Conservation (phyloP, 2,113 vertebrate species). For the Alligator sinensis region DNA sequence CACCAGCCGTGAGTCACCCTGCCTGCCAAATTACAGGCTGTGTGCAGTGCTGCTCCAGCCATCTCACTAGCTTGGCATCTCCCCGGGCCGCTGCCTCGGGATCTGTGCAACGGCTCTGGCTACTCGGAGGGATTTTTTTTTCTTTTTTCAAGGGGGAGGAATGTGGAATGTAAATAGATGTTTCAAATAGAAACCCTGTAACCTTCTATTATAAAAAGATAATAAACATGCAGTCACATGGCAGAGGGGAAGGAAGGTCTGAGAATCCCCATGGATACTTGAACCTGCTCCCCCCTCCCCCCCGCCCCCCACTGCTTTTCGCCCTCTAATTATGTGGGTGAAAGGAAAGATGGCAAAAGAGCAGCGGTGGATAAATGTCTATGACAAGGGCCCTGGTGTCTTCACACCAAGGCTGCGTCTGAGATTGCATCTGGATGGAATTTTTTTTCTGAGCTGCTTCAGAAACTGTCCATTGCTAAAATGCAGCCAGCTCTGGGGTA, state of each 20-base stretch:
- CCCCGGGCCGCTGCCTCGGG: neutral
- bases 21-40: neutral
- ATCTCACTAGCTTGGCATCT: neutral
- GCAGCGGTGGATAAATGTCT: neutral
- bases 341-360: neutral
- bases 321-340: neutral
- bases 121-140: neutral
- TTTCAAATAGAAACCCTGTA: neutral
- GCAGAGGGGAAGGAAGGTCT: neutral
- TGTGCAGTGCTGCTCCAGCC: neutral
- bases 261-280: neutral
- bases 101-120: neutral
- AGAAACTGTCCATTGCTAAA: neutral
- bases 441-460: neutral
- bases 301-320: neutral
- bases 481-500: neutral
- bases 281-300: neutral
- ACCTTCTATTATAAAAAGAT: neutral
- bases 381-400: neutral
- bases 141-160: neutral
- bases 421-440: neutral
- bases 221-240: neutral
- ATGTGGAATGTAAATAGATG: neutral
- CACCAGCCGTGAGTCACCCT: neutral
- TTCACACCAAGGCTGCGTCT: neutral